Evolutionary conservation across 2,888 invertebrate genomes (phyloP), one percentile per base, ranked within the genome.

Genomic region (Ophion slaviceki): DNA sequence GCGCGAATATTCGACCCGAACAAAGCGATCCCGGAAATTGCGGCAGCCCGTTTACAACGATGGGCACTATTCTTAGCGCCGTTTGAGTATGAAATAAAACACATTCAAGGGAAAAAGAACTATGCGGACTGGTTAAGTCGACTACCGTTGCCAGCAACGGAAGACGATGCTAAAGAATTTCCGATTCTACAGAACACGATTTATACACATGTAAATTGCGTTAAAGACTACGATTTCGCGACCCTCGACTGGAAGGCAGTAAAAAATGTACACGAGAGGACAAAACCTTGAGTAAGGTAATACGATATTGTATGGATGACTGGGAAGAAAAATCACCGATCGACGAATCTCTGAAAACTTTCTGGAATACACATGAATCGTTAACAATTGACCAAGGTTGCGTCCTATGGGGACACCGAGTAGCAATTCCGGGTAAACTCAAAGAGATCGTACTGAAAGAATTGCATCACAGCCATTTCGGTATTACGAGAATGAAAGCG

Each of bases 1-100:
- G 24, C 24, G 1, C 24, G 85, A 8, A 88, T 91, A 20, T 88
- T 91, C 47, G 82, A 88, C 47, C 85, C 87, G 6, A 70, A 84
- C 45, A 89, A 76, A 74, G 47, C 70, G 45, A 88, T 86, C 5
- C 87, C 88, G 0, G 72, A 66, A 11, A 87, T 83, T 6, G 66
- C 80, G 5, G 67, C 79, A 20, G 80, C 80, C 3, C 17, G 81
- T 0, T 59, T 84, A 64, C 83, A 86, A 45, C 8, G 83, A 2
- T 86, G 75, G 85, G 59, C 82, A 1, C 24, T 82, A 70, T 82
- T 84, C n/a, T 66, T 86, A 36, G 45, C 74, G 10, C 28, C 40
- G 5, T 86, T 79, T 17, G 2, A 20, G 11, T 83, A 77, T n/a
- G n/a, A 74, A 32, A 74, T 86, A 8, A 72, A 72, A 32, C 67